These are phyloP conservation scores for Limnephilus rhombicus DNA, from an alignment of 2,888 invertebrate genomes.

Conservation along the genomic window DNA sequence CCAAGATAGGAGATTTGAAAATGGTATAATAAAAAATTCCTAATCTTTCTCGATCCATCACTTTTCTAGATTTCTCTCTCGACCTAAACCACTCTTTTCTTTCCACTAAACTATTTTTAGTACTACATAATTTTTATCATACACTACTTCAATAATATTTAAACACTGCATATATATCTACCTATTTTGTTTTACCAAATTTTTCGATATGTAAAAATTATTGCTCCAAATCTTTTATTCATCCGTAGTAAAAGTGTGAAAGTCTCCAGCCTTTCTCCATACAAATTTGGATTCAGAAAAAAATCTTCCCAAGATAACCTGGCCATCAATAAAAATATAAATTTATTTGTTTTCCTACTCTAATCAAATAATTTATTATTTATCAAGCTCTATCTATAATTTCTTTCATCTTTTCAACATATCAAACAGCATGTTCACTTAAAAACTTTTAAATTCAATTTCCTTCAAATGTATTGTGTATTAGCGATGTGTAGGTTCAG, in stretches of 20 bases:
- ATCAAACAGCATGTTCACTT: neutral
- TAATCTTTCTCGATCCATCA: neutral
- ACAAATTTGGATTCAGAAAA: neutral
- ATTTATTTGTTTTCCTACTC: neutral
- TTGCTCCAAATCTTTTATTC: neutral
- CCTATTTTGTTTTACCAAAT: neutral
- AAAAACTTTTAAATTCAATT: neutral
- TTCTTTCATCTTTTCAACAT: neutral
- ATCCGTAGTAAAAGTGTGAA: neutral
- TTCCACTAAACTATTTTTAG: neutral
- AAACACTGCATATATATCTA: neutral
- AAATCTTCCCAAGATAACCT: neutral
- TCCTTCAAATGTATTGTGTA: no score
- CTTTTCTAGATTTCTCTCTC: neutral
- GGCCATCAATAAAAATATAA: neutral
- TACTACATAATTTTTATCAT: neutral
- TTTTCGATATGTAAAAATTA: neutral
- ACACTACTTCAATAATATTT: neutral
- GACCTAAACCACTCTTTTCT: neutral
- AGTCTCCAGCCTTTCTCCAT: no score
- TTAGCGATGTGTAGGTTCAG: no score
- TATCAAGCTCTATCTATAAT: neutral
- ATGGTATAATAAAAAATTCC: conserved; percentile 78
- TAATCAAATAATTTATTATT: neutral
- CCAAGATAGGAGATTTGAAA: conserved; percentile 89